phyloP scores from a whole-genome alignment of 2,113 vertebrate species.

The Pygoscelis adeliae region DNA sequence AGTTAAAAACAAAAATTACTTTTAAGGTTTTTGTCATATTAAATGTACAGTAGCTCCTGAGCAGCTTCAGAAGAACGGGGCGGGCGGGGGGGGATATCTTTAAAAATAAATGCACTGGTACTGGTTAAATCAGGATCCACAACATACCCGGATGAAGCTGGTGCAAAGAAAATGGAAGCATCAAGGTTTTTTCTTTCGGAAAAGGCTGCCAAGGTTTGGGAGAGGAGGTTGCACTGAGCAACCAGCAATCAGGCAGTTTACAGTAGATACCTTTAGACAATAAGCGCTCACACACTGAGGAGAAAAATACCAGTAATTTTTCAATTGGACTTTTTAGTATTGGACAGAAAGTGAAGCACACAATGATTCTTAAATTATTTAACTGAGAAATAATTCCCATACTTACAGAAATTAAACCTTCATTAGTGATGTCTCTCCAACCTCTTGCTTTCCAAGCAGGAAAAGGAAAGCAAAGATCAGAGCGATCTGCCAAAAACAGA shows the following conservation, averaged over 20 bases:
- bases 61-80: background rate
- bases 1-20: background rate
- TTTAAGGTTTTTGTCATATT: background rate
- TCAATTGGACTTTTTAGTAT: background rate
- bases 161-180: background rate
- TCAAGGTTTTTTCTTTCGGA: background rate
- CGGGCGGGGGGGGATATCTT: background rate
- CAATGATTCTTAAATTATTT: background rate
- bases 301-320: background rate
- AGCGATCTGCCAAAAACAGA: background rate
- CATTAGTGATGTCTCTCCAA: background rate
- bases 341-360: background rate
- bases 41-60: background rate
- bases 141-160: background rate
- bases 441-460: background rate
- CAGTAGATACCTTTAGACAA: background rate
- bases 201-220: background rate
- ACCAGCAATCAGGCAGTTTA: background rate
- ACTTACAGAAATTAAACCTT: background rate
- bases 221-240: background rate
- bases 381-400: background rate
- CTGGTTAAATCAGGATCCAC: background rate
- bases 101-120: background rate
- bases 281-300: background rate
- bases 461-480: background rate